Conservation (phyloP, 2,888 invertebrate species). For the Platycheirus rosarum region DNA sequence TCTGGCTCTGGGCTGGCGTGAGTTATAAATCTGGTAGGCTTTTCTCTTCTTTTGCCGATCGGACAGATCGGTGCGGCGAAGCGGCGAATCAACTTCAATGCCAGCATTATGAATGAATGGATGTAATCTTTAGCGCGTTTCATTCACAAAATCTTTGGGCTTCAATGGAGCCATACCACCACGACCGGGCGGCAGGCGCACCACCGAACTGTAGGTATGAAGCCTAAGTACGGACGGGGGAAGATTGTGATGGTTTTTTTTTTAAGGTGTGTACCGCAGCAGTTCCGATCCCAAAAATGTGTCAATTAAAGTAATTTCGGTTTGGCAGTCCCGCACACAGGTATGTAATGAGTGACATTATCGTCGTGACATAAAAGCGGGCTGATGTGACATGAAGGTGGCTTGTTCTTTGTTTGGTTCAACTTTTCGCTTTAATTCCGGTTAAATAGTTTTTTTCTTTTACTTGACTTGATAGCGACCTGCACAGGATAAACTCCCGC, state of each 20-base stretch:
- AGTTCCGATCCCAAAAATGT: constrained; percentile 73
- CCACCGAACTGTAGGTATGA: constrained; percentile 2
- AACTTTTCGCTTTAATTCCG: constrained; percentile 4
- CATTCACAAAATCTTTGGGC: constrained; percentile 63
- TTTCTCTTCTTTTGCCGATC: constrained; percentile 51
- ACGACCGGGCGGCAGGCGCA: too few relatives aligned
- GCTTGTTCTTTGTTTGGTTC: neutral
- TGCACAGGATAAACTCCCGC: constrained; percentile 69
- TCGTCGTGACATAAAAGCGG: constrained; percentile 63
- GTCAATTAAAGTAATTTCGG: constrained; percentile 73
- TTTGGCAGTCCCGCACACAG: constrained; percentile 36
- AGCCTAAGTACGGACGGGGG: constrained; percentile 22
- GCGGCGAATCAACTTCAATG: neutral
- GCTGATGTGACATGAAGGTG: constrained; percentile 29
- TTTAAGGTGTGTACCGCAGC: constrained; percentile 35
- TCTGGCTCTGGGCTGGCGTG: constrained; percentile 50
- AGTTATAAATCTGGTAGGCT: constrained; percentile 73
- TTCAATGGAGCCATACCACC: constrained; percentile 61
- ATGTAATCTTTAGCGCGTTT: constrained; percentile 54
- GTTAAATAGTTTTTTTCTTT: constrained; percentile 10
- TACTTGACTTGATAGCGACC: constrained; percentile 24
- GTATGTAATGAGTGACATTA: constrained; percentile 44
- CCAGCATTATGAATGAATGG: constrained; percentile 61
- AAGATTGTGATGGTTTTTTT: constrained; percentile 54
- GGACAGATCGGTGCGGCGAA: neutral